Evolutionary conservation across 2,888 invertebrate species (phyloP), one percentile per base, ranked within the genome.

Genomic region (Ectemnius cavifrons): DNA sequence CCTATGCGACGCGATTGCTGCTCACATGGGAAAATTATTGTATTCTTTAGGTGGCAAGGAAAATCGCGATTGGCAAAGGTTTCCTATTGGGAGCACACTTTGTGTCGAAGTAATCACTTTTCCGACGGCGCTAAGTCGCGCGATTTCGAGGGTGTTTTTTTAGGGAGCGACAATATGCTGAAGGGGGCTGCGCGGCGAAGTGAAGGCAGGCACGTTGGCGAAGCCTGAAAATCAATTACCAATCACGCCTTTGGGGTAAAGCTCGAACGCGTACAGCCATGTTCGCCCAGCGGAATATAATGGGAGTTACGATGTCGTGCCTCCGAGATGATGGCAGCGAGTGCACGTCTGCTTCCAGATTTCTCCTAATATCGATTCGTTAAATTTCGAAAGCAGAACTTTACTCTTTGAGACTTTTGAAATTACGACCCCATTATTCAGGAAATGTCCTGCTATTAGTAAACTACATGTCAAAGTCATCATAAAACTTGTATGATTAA

Each of bases 181-280:
- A 75, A 71, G 73, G 71, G 62, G 46, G 66, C 60, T 72, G 75
- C 63, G 67, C 63, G 63, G 58, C 56, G 28, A 61, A 73, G 74
- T 71, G 71, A 63, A 74, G 70, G 70, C 66, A 75, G 80, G 76
- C 79, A 80, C 83, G 78, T 82, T 83, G 85, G 71, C 79, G 87
- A 87, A 87, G 85, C 87, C 84, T 87, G 86, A 87, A 87, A 87
- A 87, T 87, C 86, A 87, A 87, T 87, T 87, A 86, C 85, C 86
- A 87, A 87, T 87, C 87, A 86, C 86, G 86, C 82, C 86, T 86
- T 85, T 83, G 80, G 37, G 84, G 79, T 86, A 86, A 86, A 86
- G 84, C 86, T 77, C 78, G 79, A 65, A 73, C 82, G 79, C 77
- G 81, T 84, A 37, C 8, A 37, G 37, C 8, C 84, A 78, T 78